Conservation (phyloP, 2,797 vertebrate genomes). For the Poeciliopsis paucimaculata region DNA sequence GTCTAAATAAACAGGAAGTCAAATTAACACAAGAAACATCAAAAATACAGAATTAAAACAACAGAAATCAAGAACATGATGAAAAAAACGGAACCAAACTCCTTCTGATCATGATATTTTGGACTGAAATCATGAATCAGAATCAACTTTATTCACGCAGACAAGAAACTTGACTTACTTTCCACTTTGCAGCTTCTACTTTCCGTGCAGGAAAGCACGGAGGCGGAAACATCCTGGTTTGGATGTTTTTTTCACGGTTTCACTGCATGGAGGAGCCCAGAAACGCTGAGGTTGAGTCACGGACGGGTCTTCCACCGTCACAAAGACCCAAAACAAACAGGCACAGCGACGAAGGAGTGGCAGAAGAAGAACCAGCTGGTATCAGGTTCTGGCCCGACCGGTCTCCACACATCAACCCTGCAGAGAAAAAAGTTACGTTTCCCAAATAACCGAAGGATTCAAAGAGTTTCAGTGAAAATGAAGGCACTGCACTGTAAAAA, state of each 20-base stretch:
- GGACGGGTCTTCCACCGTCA: neutral
- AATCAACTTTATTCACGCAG: neutral
- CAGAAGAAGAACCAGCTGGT: neutral
- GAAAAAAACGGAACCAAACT: neutral
- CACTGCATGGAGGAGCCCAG: neutral
- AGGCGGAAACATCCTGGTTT: neutral
- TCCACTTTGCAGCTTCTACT: neutral
- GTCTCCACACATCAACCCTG: neutral
- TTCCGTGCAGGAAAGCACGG: neutral
- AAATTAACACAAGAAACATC: neutral
- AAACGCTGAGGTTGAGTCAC: neutral
- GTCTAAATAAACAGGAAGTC: neutral
- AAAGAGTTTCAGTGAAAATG: neutral
- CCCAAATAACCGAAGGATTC: neutral
- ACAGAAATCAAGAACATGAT: neutral
- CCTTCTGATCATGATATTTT: neutral
- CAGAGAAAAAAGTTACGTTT: neutral
- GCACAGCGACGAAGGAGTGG: neutral
- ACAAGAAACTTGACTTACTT: neutral
- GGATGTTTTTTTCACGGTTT: neutral
- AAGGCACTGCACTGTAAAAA: neutral
- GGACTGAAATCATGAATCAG: neutral
- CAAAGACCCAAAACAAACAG: conserved; percentile 1
- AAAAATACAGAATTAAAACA: neutral
- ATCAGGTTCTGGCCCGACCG: neutral